Evolutionary conservation across 2,888 invertebrate species (phyloP).

Genomic region (Habroteleia sp.): DNA sequence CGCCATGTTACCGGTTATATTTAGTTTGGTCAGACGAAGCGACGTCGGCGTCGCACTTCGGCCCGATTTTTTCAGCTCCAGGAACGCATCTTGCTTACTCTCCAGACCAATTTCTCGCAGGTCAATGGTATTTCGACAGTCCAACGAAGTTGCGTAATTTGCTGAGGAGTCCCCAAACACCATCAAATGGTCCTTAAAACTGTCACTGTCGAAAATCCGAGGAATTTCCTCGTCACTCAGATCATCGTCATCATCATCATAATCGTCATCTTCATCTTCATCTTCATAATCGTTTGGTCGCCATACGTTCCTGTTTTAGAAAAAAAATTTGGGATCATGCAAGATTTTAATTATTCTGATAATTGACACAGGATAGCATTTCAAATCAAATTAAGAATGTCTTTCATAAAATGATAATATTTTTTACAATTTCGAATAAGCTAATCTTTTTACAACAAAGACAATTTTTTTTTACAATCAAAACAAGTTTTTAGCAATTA

Average conservation of each 20-base stretch:
- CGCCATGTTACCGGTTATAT: constrained; percentile 75
- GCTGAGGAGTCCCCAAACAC: constrained; percentile 75
- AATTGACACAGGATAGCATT: too few species aligned
- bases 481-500: too few species aligned
- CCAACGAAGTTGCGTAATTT: constrained; percentile 74
- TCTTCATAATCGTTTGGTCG: constrained; percentile 61
- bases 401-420: too few species aligned
- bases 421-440: too few species aligned
- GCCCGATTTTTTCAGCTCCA: constrained; percentile 74
- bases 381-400: neutral
- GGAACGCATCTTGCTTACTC: constrained; percentile 72
- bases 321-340: neutral
- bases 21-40: constrained; percentile 75
- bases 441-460: too few species aligned
- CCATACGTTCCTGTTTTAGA: constrained; percentile 38
- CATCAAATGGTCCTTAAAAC: constrained; percentile 75
- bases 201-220: constrained; percentile 67
- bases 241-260: constrained; percentile 76
- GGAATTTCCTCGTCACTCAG: constrained; percentile 70
- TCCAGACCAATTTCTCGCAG: constrained; percentile 78
- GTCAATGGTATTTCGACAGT: constrained; percentile 78
- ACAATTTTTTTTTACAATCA: too few species aligned
- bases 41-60: constrained; percentile 70
- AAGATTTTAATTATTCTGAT: too few species aligned
- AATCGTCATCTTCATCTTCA: constrained; percentile 71